A percentile compares a stretch with the other conserved stretches of the same genome.
phyloP scores from a whole-genome alignment of 2,113 vertebrate genomes.

The Taxidea taxus region DNA sequence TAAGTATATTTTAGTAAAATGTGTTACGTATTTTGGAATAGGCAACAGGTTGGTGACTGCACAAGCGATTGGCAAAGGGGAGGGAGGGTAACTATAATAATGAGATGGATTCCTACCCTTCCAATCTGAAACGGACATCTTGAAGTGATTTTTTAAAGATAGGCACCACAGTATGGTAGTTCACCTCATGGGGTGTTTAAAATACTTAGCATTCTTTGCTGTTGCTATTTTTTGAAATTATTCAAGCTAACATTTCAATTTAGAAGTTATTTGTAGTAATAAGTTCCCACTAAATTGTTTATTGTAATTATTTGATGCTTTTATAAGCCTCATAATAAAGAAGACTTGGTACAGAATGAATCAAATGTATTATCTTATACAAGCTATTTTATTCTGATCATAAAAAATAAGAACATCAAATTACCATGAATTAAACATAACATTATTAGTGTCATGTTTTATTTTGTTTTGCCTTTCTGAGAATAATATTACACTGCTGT shows the following conservation, averaged over 20 bases:
- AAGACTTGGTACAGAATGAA: constrained; percentile 37
- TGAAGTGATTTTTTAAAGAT: background rate
- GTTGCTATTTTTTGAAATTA: constrained; percentile 36
- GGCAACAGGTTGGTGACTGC: background rate
- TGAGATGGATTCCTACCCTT: background rate
- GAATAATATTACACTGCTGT: constrained; percentile 40
- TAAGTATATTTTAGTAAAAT: background rate
- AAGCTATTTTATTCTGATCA: constrained; percentile 62
- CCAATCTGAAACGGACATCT: background rate
- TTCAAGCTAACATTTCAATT: constrained; percentile 50
- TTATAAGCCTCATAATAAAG: constrained; percentile 59
- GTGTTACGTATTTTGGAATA: background rate
- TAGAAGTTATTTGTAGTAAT: constrained; percentile 62
- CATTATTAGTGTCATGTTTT: constrained; percentile 71
- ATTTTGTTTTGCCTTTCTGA: constrained; percentile 52
- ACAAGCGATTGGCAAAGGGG: background rate
- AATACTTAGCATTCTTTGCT: background rate
- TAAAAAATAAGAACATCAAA: constrained; percentile 69
- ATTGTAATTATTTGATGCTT: constrained; percentile 74
- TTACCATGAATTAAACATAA: constrained; percentile 77
- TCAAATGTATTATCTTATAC: constrained; percentile 55
- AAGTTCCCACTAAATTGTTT: constrained; percentile 46
- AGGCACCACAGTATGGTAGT: background rate
- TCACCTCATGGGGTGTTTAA: background rate
- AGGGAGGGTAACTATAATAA: background rate